phyloP scores from a whole-genome alignment of 2,888 invertebrate genomes.

The Ectemnius continuus region DNA sequence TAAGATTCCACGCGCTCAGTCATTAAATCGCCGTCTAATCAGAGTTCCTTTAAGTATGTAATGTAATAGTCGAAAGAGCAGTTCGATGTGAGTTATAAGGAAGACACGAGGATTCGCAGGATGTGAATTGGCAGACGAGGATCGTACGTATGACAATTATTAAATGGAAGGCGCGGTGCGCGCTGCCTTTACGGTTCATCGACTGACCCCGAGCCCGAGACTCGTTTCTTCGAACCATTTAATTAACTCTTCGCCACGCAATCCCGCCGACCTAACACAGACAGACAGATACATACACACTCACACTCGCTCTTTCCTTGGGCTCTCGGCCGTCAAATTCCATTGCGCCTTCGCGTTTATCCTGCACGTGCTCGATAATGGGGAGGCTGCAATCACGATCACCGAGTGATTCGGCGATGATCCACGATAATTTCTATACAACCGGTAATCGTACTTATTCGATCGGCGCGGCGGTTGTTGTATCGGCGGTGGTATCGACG shows the following conservation, averaged over 20 bases:
- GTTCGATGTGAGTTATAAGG: neutral
- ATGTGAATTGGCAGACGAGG: constrained; percentile 24
- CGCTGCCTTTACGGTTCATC: constrained; percentile 55
- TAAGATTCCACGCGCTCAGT: neutral
- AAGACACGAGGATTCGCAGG: constrained; percentile 7
- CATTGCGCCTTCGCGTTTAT: constrained; percentile 16
- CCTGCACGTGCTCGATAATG: neutral
- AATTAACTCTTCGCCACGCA: constrained; percentile 57
- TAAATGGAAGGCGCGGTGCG: constrained; percentile 51
- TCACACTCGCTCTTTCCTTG: neutral
- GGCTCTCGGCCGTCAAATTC: constrained; percentile 35
- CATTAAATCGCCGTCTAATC: neutral
- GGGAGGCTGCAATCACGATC: neutral
- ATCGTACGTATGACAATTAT: constrained; percentile 49
- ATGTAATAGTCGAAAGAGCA: neutral
- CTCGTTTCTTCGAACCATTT: constrained; percentile 58
- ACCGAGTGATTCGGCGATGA: too few species aligned
- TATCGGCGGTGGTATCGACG: too few species aligned
- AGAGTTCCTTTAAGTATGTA: neutral
- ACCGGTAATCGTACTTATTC: too few species aligned
- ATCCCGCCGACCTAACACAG: constrained; percentile 37
- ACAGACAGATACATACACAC: neutral
- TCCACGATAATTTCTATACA: too few species aligned
- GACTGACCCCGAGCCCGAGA: constrained; percentile 49
- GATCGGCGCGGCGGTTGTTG: too few species aligned